Base-by-base conservation (phyloP, 1,140 invertebrate genomes). In the Coptotermes formosanus region DNA sequence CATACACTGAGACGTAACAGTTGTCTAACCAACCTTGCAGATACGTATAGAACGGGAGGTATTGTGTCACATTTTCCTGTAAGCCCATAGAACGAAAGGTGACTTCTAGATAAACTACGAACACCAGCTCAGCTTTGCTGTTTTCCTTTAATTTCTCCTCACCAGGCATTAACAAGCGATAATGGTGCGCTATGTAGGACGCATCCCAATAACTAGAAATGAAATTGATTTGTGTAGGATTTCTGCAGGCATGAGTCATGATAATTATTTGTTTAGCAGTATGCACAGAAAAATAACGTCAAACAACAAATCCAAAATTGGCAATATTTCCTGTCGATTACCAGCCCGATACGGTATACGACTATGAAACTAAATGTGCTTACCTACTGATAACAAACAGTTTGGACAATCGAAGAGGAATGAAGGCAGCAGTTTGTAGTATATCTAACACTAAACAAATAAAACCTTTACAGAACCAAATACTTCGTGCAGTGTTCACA, bases 221-320 rank as follows among this genome's bases (percentile, higher is more conserved):
- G 21, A 8, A 75, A n/a, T 30, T 75, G n/a, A 75, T n/a, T n/a
- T 11, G 64, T n/a, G 25, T 16, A 48, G 45, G 45, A 9, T 48
- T 48, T 48, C 14, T 48, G 45, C 38, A 38, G 38, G 38, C 38
- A 38, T 55, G 19, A 9, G 64, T 75, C n/a, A 75, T 25, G 64
- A 75, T 75, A 3, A 16, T 64, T 8, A 64, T 64, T 19, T 64
- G 59, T 8, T 19, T 64, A n/a, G 64, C n/a, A 75, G 12, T 55
- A 19, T 21, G 52, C 19, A 19, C 0, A 19, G 14, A 16, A 55
- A 55, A 55, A 55, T 55, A 21, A 75, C 25, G n/a, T 14, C 64
- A 30, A 75, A 75, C 64, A 75, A 75, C 64, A 75, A 75, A 75
- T 75, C 64, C 64, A 30, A 30, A 75, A n/a, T 30, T 75, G n/a